phyloP scores from a whole-genome alignment of 2,888 invertebrate species.

The Pachydiplax longipennis region DNA sequence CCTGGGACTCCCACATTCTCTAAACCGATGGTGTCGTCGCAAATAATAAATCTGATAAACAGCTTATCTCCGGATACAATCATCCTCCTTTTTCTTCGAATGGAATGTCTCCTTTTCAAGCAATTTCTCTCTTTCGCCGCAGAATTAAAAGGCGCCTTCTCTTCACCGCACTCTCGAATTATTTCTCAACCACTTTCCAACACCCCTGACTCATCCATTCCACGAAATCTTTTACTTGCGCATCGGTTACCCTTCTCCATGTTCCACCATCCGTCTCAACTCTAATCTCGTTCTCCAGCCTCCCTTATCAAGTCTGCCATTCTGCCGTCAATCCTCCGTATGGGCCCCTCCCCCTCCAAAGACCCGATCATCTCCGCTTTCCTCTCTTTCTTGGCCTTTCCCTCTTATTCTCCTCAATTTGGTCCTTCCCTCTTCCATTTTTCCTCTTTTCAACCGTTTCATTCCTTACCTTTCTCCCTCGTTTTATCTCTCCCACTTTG shows the following conservation, averaged over 20 bases:
- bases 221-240: slow-evolving; percentile 33
- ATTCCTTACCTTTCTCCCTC: neutral
- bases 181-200: neutral
- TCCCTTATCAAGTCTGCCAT: slow-evolving; percentile 45
- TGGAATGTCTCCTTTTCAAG: neutral
- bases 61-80: too few species aligned
- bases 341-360: neutral
- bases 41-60: too few species aligned
- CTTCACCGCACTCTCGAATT: slow-evolving; percentile 7
- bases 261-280: slow-evolving; percentile 44
- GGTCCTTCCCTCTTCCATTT: neutral
- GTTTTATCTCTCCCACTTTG: neutral
- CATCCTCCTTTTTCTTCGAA: neutral
- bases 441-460: neutral
- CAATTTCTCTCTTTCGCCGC: neutral
- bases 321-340: slow-evolving; percentile 28
- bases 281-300: slow-evolving; percentile 42
- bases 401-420: neutral
- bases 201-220: slow-evolving; percentile 31
- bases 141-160: neutral
- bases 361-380: neutral
- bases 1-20: too few species aligned
- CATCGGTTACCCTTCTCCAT: slow-evolving; percentile 39
- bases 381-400: neutral
- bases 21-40: too few species aligned